A percentile compares a stretch with the other conserved stretches of the same genome.
These are phyloP conservation scores for Drosophila repletoides DNA, from an alignment of 1,140 invertebrate genomes.

Conservation along the genomic window DNA sequence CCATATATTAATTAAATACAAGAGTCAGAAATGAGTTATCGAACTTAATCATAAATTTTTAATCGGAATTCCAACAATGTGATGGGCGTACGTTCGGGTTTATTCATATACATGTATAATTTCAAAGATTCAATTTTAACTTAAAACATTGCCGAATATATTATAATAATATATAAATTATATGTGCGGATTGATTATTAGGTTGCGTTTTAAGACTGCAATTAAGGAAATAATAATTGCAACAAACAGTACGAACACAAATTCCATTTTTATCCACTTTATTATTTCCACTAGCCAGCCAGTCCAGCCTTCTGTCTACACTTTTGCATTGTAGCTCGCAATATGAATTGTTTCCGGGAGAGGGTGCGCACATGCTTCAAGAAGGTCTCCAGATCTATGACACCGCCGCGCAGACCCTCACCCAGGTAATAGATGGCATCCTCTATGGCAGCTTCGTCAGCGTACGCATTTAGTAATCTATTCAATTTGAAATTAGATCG, in stretches of 20 bases:
- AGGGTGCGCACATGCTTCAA: slow-evolving; percentile 97
- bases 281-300: slow-evolving; percentile 83
- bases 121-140: slow-evolving; percentile 70
- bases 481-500: too few species aligned
- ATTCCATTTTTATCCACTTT: too few species aligned
- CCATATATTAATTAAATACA: too few species aligned
- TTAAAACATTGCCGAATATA: slow-evolving; percentile 60
- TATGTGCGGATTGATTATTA: slow-evolving; percentile 31
- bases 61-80: too few species aligned
- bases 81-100: slow-evolving; percentile 44
- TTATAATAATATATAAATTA: slow-evolving; percentile 58
- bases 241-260: neutral
- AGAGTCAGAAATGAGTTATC: too few species aligned
- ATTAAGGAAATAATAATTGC: slow-evolving; percentile 20
- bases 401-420: slow-evolving; percentile 95
- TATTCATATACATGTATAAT: slow-evolving; percentile 49
- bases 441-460: slow-evolving; percentile 98
- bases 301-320: slow-evolving; percentile 98
- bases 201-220: slow-evolving; percentile 15
- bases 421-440: slow-evolving; percentile 99
- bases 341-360: slow-evolving; percentile 97
- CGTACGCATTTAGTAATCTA: slow-evolving; percentile 96
- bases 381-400: slow-evolving; percentile 98
- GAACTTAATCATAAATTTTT: too few species aligned
- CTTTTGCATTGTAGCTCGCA: slow-evolving; percentile 97